Conservation (phyloP, 64 coral and sea anemone species). For the Montipora sp. region DNA sequence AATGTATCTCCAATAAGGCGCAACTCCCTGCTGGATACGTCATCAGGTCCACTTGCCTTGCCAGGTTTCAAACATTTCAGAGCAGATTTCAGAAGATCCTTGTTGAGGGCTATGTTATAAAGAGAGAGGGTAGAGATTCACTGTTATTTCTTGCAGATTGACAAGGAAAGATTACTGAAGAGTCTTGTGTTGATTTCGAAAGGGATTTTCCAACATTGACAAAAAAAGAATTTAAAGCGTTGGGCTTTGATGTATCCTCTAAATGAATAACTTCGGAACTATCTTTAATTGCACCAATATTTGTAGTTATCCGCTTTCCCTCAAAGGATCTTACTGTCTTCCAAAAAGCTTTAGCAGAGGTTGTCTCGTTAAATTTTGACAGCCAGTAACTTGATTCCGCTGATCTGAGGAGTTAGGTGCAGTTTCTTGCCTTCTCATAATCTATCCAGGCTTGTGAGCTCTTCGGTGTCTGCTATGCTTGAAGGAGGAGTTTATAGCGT, state of each 20-base stretch:
- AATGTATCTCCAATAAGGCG: too few species aligned
- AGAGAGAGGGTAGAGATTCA: too few species aligned
- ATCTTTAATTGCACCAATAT: not conserved
- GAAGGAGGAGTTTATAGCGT: conserved; percentile 8
- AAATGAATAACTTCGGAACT: not conserved
- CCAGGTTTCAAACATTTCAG: too few species aligned
- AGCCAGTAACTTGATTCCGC: conserved; percentile 35
- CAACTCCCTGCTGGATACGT: too few species aligned
- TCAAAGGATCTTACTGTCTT: not conserved
- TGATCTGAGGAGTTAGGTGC: conserved; percentile 12
- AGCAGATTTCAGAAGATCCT: too few species aligned
- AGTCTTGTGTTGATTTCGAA: too few species aligned
- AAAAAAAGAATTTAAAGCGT: too few species aligned
- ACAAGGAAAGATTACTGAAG: too few species aligned
- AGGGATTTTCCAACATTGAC: too few species aligned
- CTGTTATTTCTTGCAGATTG: too few species aligned
- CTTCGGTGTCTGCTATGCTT: conserved; percentile 21
- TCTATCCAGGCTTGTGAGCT: conserved; percentile 10
- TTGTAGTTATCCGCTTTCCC: not conserved
- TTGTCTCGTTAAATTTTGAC: not conserved
- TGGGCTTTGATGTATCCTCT: not conserved
- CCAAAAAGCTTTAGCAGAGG: not conserved
- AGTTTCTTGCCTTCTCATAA: conserved; percentile 32
- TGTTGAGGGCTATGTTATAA: too few species aligned
- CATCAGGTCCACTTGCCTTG: too few species aligned